Evolutionary conservation across 2,888 invertebrate species (phyloP).

Genomic region (Seladonia tumulorum): DNA sequence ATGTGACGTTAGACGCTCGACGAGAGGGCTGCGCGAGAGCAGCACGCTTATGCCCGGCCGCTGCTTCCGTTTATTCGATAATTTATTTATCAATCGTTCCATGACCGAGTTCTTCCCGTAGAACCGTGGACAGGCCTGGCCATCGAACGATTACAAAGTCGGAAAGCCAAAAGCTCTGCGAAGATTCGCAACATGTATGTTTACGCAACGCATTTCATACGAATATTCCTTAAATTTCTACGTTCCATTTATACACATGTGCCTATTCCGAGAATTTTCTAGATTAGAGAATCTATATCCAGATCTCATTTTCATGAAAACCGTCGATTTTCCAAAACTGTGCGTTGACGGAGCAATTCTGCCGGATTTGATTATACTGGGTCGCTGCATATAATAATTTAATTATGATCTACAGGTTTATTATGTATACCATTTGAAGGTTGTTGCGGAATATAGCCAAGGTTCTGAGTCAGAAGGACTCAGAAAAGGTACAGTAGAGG

Average conservation of each 20-base stretch:
- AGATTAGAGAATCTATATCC: no score
- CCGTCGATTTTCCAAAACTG: no score
- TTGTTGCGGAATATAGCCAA: no score
- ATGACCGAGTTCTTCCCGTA: background rate
- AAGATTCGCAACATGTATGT: background rate
- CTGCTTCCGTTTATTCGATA: constrained; percentile 6
- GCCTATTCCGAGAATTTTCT: no score
- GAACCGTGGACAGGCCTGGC: background rate
- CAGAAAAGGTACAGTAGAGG: no score
- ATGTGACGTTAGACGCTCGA: constrained; percentile 74
- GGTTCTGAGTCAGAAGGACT: no score
- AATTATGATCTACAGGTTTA: no score
- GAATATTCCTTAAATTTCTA: background rate
- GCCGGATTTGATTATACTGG: no score
- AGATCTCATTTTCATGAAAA: no score
- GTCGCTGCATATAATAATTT: no score
- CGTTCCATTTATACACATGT: background rate
- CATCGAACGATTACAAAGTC: background rate
- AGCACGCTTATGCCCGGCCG: background rate
- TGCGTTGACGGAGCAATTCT: no score
- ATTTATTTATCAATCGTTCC: constrained; percentile 4
- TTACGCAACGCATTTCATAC: background rate
- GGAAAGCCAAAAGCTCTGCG: background rate
- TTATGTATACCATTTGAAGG: no score
- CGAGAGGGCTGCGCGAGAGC: constrained; percentile 45